Conservation (phyloP, 2,113 vertebrate species). For the Pterocles gutturalis region DNA sequence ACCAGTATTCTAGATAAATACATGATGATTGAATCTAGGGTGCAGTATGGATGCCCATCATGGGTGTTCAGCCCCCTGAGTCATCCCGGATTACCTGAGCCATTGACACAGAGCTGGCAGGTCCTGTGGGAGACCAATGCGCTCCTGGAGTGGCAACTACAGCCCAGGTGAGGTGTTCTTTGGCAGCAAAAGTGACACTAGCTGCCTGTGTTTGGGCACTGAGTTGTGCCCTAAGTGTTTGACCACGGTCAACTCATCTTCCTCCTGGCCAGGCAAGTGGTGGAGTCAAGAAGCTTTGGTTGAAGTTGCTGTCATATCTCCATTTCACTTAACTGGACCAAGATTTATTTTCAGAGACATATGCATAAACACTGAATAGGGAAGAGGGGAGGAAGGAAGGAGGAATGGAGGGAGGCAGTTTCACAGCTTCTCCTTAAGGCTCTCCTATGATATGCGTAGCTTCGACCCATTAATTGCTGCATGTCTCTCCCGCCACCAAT, state of each 20-base stretch:
- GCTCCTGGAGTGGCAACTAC: neutral
- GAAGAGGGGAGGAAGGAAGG: neutral
- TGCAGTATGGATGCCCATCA: neutral
- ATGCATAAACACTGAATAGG: neutral
- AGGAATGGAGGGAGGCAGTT: neutral
- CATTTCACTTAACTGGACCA: neutral
- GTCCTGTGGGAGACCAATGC: neutral
- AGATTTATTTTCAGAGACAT: neutral
- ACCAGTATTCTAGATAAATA: neutral
- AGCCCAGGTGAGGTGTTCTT: neutral
- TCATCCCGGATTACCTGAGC: neutral
- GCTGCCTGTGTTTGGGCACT: fast-evolving
- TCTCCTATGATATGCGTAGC: neutral
- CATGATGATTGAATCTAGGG: neutral
- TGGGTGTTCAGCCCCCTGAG: neutral
- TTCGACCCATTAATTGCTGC: neutral
- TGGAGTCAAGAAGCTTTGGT: neutral
- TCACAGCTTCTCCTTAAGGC: neutral
- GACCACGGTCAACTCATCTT: neutral
- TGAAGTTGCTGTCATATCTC: neutral
- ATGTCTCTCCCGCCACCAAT: neutral
- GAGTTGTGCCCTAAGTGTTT: neutral
- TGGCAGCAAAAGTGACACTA: neutral
- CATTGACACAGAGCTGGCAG: neutral
- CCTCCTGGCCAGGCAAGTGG: neutral